phyloP scores from a whole-genome alignment of 2,113 vertebrate genomes.

The Pholis gunnellus region DNA sequence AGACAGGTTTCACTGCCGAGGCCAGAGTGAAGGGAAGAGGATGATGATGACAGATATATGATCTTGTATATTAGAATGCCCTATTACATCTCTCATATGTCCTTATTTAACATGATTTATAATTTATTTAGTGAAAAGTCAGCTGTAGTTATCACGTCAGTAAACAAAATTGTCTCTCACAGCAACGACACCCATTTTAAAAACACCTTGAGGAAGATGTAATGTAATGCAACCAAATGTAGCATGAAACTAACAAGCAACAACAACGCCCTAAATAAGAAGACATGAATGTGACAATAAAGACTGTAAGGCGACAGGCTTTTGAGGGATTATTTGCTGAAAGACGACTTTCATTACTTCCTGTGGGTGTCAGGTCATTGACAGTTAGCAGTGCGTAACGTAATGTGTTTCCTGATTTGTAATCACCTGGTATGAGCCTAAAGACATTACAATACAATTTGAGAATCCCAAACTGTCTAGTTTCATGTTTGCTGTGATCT shows the following conservation, averaged over 20 bases:
- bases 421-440: not conserved
- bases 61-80: not conserved
- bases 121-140: not conserved
- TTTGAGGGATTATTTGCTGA: not conserved
- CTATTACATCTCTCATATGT: not conserved
- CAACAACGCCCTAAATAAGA: not conserved
- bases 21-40: not conserved
- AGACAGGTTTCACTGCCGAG: not conserved
- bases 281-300: not conserved
- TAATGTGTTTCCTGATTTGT: not conserved
- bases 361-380: not conserved
- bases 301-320: not conserved
- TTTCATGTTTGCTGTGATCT: not conserved
- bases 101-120: not conserved
- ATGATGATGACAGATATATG: not conserved
- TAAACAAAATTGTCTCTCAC: not conserved
- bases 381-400: not conserved
- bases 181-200: not conserved
- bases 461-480: not conserved
- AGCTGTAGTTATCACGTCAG: not conserved
- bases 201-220: not conserved
- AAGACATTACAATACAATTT: not conserved
- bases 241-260: not conserved
- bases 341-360: not conserved
- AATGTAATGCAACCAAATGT: slow-evolving; percentile 1